Percentiles rank a stretch among this genome's conserved stretches.
phyloP scores from a whole-genome alignment of 2,888 invertebrate genomes.

The Hofmannophila pseudospretella region DNA sequence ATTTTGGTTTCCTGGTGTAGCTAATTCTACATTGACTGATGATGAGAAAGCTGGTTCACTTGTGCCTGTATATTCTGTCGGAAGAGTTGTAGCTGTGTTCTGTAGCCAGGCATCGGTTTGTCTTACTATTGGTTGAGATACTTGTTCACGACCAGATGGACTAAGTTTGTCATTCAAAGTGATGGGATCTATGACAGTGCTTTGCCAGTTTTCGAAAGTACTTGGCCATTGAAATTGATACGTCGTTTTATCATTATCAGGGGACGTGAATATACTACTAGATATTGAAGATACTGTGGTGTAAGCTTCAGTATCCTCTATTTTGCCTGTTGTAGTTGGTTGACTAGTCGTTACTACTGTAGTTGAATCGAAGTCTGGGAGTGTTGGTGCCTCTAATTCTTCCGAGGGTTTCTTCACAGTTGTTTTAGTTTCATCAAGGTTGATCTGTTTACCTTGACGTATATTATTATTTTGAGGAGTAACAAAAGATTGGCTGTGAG shows the following conservation, averaged over 20 bases:
- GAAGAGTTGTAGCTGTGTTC: constrained; percentile 42
- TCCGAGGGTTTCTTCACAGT: constrained; percentile 52
- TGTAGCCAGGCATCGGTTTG: constrained; percentile 46
- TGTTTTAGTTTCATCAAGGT: constrained; percentile 35
- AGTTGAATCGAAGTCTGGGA: constrained; percentile 42
- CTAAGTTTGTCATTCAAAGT: constrained; percentile 83
- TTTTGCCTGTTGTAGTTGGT: constrained; percentile 38
- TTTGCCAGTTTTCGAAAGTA: constrained; percentile 78
- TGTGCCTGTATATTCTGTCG: constrained; percentile 38
- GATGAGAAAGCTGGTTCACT: constrained; percentile 53
- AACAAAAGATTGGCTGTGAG: constrained; percentile 84
- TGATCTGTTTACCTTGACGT: constrained; percentile 60
- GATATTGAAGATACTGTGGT: constrained; percentile 43
- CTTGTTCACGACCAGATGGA: constrained; percentile 46
- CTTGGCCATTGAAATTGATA: constrained; percentile 70
- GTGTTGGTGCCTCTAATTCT: constrained; percentile 61
- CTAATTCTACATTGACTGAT: constrained; percentile 41
- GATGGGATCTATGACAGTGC: constrained; percentile 84
- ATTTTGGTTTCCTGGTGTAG: constrained; percentile 34
- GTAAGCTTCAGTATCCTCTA: constrained; percentile 37
- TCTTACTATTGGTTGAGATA: constrained; percentile 29
- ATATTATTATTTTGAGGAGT: constrained; percentile 73
- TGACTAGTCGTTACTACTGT: constrained; percentile 46
- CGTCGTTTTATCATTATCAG: constrained; percentile 60
- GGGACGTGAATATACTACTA: constrained; percentile 54